These are phyloP conservation scores for Gila robusta DNA, from an alignment of 2,797 vertebrate species.

Conservation along the genomic window DNA sequence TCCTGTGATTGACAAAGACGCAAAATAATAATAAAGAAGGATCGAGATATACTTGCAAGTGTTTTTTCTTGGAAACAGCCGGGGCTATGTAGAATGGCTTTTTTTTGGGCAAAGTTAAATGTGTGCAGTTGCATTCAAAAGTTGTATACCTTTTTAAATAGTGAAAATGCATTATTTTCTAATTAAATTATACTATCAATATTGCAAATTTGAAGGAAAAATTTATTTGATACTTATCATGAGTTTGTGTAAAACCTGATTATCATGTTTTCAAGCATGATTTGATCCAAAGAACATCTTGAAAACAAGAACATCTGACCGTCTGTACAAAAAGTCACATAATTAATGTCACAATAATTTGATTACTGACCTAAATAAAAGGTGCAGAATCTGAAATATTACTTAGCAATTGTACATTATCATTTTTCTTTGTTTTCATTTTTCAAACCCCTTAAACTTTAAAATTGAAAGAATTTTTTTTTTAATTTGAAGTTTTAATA, in stretches of 20 bases:
- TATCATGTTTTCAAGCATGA: background rate
- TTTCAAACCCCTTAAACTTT: background rate
- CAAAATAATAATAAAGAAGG: background rate
- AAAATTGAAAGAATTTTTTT: background rate
- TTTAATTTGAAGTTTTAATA: background rate
- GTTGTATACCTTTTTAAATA: background rate
- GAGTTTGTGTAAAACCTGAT: background rate
- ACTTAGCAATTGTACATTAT: background rate
- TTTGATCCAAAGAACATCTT: too few species aligned
- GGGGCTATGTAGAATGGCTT: background rate
- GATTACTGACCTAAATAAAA: background rate
- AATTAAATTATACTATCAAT: background rate
- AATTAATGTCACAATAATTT: too few species aligned
- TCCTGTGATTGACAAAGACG: constrained; percentile 56
- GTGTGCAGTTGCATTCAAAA: background rate
- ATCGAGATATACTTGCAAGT: background rate
- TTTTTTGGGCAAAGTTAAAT: background rate
- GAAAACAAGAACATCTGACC: too few species aligned
- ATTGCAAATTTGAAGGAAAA: background rate
- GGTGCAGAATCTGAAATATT: background rate
- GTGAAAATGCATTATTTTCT: background rate
- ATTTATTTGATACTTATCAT: background rate
- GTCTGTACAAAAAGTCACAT: too few species aligned
- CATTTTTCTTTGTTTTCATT: background rate
- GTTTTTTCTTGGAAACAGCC: background rate